phyloP scores from a whole-genome alignment of 2,113 vertebrate genomes.

The Lophotis ruficrista region DNA sequence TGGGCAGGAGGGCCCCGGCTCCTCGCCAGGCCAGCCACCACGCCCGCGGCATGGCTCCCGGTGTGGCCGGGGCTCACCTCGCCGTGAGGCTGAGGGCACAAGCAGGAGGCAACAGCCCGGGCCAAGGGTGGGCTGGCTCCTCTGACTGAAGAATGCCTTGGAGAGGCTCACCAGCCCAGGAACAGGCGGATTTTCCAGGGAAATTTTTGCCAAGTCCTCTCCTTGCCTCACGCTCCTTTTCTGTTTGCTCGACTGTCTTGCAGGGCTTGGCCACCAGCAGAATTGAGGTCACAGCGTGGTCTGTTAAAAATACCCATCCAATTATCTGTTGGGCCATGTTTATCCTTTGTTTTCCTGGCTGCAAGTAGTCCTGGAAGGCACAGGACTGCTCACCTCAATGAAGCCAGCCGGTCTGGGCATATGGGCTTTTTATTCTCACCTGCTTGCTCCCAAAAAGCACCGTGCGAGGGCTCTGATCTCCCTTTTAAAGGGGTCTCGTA shows the following conservation, averaged over 20 bases:
- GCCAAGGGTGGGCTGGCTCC: background rate
- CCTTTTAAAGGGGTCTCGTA: background rate
- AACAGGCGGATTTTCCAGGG: background rate
- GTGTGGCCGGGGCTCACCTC: background rate
- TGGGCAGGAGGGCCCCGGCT: background rate
- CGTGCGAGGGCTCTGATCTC: background rate
- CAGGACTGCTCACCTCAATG: background rate
- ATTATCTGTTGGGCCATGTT: background rate
- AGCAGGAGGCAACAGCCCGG: background rate
- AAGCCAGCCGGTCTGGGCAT: background rate
- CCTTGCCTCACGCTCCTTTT: background rate
- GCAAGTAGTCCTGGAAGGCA: background rate
- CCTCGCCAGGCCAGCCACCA: accelerated
- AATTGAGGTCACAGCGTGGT: background rate
- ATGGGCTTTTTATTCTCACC: background rate
- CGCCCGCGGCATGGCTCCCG: background rate
- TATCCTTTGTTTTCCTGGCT: background rate
- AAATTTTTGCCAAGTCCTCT: background rate
- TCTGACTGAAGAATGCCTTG: background rate
- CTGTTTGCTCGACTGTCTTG: background rate
- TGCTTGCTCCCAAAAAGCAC: background rate
- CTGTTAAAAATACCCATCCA: background rate
- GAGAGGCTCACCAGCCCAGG: background rate
- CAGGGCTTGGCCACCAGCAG: background rate
- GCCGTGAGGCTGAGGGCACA: accelerated